Evolutionary conservation across 2,888 invertebrate genomes (phyloP), one percentile per base, ranked within the genome.

Genomic region (Drosophila prolongata): DNA sequence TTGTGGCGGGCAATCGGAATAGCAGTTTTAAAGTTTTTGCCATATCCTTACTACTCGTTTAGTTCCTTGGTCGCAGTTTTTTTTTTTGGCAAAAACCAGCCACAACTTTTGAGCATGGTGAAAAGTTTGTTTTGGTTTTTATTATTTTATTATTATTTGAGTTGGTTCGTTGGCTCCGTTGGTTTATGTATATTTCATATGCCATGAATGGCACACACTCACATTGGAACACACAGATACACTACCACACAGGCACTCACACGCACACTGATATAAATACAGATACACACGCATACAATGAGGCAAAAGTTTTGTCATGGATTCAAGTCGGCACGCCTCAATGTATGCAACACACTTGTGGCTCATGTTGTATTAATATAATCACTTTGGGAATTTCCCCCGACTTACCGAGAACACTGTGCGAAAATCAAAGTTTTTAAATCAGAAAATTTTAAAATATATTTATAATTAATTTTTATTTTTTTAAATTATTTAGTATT

Each of bases 281-380:
- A 13, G 38, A n/a, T 27, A 30, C 52, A 16, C 52, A 19, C 43
- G 19, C 16, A 13, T 27, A 57, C 46, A 44, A 56, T 24, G 57
- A 35, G 43, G 37, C n/a, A 46, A 66, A 66, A 65, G 65, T 66
- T 66, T 66, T 66, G 66, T 65, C 65, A 65, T 66, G 65, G 65
- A 65, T 66, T 54, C 61, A 56, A 52, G 50, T 37, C 49, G 52
- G 55, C 54, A 67, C 58, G 77, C 70, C 73, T 71, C 55, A 69
- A 73, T 74, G 68, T 79, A 66, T 78, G 87, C 77, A 84, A 64
- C 84, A 87, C 87, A 84, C 84, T 86, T 86, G 80, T 85, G 83
- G 83, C 85, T 86, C 81, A 80, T 85, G 83, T 87, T 85, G 81
- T 85, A 87, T 87, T 89, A 80, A 87, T 87, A 86, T 87, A 89